Percentiles rank a stretch among this genome's conserved stretches.
phyloP scores from a whole-genome alignment of 1,140 invertebrate species.

The Steinernema feltiae region DNA sequence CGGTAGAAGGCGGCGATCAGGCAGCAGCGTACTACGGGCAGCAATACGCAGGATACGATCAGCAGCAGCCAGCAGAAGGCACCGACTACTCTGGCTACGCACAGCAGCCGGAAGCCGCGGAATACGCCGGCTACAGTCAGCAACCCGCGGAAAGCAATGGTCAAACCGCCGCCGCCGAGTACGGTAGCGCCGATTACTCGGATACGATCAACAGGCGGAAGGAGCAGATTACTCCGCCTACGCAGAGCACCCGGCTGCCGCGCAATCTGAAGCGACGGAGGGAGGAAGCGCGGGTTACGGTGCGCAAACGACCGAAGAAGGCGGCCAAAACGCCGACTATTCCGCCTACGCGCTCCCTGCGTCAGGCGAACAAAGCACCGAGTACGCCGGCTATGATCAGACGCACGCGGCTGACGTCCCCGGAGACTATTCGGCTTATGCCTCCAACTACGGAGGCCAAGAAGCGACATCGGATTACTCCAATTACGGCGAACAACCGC shows the following conservation, averaged over 20 bases:
- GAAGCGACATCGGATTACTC: not conserved
- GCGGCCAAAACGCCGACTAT: not conserved
- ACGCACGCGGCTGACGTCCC: not conserved
- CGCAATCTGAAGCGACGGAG: too few species aligned
- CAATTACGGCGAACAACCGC: not conserved
- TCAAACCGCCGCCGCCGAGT: too few species aligned
- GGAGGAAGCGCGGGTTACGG: too few species aligned
- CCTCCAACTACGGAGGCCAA: not conserved
- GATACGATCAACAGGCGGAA: slow-evolving; percentile 19
- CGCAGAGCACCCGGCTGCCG: slow-evolving; percentile 17
- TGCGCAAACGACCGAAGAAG: too few species aligned
- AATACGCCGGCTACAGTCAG: slow-evolving; percentile 18
- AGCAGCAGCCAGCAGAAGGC: slow-evolving; percentile 14
- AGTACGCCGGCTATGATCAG: not conserved
- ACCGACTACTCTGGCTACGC: slow-evolving; percentile 25
- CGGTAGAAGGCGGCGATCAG: slow-evolving; percentile 13
- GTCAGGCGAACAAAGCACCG: not conserved
- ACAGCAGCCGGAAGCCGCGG: slow-evolving; percentile 11
- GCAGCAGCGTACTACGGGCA: slow-evolving; percentile 29
- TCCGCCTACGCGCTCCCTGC: not conserved
- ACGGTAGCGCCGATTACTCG: slow-evolving; percentile 16
- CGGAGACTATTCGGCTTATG: slow-evolving; percentile 1
- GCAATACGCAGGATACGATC: slow-evolving; percentile 24
- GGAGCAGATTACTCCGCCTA: slow-evolving; percentile 26
- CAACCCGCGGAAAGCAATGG: slow-evolving; percentile 7